phyloP scores from a whole-genome alignment of 2,797 vertebrate species.

The Pogonophryne albipinna region DNA sequence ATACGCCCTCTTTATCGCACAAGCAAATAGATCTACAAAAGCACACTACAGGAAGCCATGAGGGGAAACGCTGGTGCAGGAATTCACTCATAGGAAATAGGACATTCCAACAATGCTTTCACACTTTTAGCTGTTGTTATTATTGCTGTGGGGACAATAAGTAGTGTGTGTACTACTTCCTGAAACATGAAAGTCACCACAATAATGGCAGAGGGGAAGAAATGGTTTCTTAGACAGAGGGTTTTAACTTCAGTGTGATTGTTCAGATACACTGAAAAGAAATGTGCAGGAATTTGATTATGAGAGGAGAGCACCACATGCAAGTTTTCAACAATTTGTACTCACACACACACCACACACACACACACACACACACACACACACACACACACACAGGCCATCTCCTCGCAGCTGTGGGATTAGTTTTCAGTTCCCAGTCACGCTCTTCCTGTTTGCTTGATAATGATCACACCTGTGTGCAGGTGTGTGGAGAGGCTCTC shows the following conservation, averaged over 20 bases:
- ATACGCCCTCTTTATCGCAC: slow-evolving; percentile 78
- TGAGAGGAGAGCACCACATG: slow-evolving; percentile 43
- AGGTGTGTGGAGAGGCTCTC: slow-evolving; percentile 78
- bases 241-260: slow-evolving; percentile 39
- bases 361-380: slow-evolving; percentile 25
- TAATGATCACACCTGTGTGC: slow-evolving; percentile 85
- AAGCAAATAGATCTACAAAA: slow-evolving; percentile 72
- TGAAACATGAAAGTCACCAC: slow-evolving; percentile 75
- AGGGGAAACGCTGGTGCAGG: slow-evolving; percentile 69
- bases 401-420: slow-evolving; percentile 81
- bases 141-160: slow-evolving; percentile 74
- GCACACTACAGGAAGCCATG: slow-evolving; percentile 75
- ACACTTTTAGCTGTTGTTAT: slow-evolving; percentile 74
- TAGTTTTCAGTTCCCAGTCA: slow-evolving; percentile 84
- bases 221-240: slow-evolving; percentile 69
- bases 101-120: slow-evolving; percentile 84
- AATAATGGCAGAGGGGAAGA: slow-evolving; percentile 27
- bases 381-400: slow-evolving; percentile 30
- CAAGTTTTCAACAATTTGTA: slow-evolving; percentile 68
- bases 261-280: slow-evolving; percentile 15
- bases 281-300: slow-evolving; percentile 58
- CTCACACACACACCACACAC: slow-evolving; percentile 28
- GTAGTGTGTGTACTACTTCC: slow-evolving; percentile 70
- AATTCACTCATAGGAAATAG: slow-evolving; percentile 77
- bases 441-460: slow-evolving; percentile 85